Evolutionary conservation across 2,888 invertebrate species (phyloP).

Genomic region (Graphium colonna): DNA sequence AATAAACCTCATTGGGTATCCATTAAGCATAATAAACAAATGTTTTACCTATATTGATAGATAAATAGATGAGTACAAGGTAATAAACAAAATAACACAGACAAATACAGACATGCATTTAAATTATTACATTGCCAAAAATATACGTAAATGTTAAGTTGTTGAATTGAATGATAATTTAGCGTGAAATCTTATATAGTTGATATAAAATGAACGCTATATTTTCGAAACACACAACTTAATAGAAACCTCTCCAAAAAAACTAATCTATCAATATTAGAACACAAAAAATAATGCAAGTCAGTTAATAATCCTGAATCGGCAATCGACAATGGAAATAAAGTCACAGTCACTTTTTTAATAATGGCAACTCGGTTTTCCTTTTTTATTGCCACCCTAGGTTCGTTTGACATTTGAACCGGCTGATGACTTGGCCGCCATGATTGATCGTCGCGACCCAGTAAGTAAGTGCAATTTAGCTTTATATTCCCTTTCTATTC

Average conservation of each 20-base stretch:
- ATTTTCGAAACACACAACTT: constrained; percentile 49
- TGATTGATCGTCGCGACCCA: constrained; percentile 76
- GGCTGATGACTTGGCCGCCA: constrained; percentile 74
- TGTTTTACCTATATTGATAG: constrained; percentile 7
- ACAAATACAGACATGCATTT: too few species aligned
- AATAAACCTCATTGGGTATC: constrained; percentile 42
- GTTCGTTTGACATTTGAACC: constrained; percentile 79
- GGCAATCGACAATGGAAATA: constrained; percentile 79
- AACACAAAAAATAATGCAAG: constrained; percentile 80
- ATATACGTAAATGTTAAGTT: neutral
- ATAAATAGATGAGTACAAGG: neutral
- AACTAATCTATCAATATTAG: constrained; percentile 79
- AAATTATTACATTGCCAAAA: neutral
- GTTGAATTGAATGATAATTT: neutral
- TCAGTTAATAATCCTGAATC: constrained; percentile 80
- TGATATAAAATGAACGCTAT: constrained; percentile 48
- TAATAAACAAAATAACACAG: constrained; percentile 1
- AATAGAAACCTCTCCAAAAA: constrained; percentile 69
- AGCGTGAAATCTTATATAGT: neutral
- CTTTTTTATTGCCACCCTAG: constrained; percentile 77
- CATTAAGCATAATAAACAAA: constrained; percentile 7
- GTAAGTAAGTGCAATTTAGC: constrained; percentile 79
- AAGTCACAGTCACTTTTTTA: constrained; percentile 80
- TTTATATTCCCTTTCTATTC: constrained; percentile 67
- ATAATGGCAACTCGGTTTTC: constrained; percentile 74